A percentile compares a stretch with the other conserved stretches of the same genome.
phyloP scores from a whole-genome alignment of 2,113 vertebrate species.

The Ceyx margarethae region DNA sequence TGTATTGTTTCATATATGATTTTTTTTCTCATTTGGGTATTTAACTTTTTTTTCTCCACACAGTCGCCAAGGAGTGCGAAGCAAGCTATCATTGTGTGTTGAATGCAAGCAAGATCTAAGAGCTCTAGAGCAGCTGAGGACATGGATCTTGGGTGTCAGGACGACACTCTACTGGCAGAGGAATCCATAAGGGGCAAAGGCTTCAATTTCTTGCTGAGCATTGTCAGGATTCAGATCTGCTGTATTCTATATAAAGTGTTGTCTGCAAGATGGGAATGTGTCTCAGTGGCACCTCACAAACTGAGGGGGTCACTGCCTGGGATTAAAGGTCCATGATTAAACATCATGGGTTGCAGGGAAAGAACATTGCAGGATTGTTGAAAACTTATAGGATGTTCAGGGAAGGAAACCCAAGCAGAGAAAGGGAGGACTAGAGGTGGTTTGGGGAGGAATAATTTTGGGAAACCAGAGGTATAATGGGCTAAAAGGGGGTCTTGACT shows the following conservation, averaged over 20 bases:
- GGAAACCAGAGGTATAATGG: background rate
- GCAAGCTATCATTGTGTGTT: background rate
- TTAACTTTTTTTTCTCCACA: background rate
- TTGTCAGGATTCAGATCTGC: background rate
- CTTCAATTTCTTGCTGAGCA: background rate
- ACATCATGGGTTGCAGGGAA: background rate
- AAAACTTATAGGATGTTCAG: background rate
- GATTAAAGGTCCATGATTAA: background rate
- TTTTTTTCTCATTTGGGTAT: background rate
- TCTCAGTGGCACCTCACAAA: background rate
- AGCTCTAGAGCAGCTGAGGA: background rate
- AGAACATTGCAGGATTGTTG: background rate
- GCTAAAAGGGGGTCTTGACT: background rate
- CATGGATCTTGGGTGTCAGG: background rate
- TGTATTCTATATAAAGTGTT: background rate
- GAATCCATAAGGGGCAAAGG: background rate
- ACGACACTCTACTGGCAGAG: background rate
- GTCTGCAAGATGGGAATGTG: background rate
- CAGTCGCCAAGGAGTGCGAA: background rate
- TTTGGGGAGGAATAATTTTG: background rate
- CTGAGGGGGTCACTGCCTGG: background rate
- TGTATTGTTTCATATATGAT: background rate
- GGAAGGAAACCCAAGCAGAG: background rate
- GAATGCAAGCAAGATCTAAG: background rate
- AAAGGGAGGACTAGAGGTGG: background rate